Conservation (phyloP, 2,888 invertebrate genomes). For the Pyrocoelia pectoralis region DNA sequence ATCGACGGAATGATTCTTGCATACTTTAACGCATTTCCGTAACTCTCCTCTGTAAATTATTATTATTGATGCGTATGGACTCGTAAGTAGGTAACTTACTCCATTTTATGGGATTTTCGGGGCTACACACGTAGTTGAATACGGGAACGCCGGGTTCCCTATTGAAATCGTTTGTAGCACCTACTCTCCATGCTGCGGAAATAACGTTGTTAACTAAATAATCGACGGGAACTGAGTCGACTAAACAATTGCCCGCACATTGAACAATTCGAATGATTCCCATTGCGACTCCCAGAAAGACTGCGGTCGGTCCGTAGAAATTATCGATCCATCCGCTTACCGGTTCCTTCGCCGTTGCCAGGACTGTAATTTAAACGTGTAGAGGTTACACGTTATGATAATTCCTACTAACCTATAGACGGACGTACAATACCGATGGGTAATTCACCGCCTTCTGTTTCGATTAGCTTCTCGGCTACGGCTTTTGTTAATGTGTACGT, state of each 20-base stretch:
- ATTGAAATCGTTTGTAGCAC: conserved; percentile 15
- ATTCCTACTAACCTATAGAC: conserved; percentile 63
- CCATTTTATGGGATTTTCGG: conserved; percentile 40
- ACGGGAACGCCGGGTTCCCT: conserved; percentile 40
- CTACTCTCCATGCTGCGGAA: conserved; percentile 65
- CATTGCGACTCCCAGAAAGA: conserved; percentile 60
- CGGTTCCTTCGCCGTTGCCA: conserved; percentile 55
- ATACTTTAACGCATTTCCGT: conserved; percentile 61
- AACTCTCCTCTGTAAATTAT: conserved; percentile 73
- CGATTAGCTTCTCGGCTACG: conserved; percentile 70
- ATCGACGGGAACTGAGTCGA: conserved; percentile 74
- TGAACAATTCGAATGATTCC: conserved; percentile 68
- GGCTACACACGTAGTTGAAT: conserved; percentile 27
- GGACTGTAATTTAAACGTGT: conserved; percentile 42
- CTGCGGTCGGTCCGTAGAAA: conserved; percentile 70
- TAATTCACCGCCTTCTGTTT: conserved; percentile 63
- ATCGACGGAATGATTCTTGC: conserved; percentile 59
- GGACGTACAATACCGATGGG: conserved; percentile 75
- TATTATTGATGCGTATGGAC: no score
- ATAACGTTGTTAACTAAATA: conserved; percentile 69
- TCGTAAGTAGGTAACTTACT: conserved; percentile 24
- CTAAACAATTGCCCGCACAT: conserved; percentile 61
- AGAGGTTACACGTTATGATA: background rate
- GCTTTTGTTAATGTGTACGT: conserved; percentile 79
- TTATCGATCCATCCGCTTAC: conserved; percentile 72